Evolutionary conservation across 2,113 vertebrate species (phyloP).

Genomic region (Percopsis transmontana): DNA sequence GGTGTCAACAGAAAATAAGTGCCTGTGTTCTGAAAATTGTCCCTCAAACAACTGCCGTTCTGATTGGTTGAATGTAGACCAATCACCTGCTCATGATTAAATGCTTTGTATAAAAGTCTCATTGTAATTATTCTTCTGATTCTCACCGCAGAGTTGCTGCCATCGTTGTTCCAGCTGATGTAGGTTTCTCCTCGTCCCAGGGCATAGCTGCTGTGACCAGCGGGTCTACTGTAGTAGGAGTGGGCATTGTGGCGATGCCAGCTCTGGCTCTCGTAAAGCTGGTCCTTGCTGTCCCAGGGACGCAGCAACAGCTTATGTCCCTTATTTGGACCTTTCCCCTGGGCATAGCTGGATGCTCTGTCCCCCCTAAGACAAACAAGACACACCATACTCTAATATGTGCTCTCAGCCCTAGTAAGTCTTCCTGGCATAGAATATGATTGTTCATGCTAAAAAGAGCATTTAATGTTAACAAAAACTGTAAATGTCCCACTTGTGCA

Average conservation of each 20-base stretch:
- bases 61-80: too few relatives aligned
- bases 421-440: not conserved
- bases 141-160: constrained; percentile 73
- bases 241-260: constrained; percentile 76
- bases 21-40: too few relatives aligned
- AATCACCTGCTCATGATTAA: too few relatives aligned
- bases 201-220: constrained; percentile 71
- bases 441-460: not conserved
- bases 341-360: constrained; percentile 78
- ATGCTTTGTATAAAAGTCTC: too few relatives aligned
- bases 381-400: constrained; percentile 6
- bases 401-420: not conserved
- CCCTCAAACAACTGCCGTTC: too few relatives aligned
- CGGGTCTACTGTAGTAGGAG: constrained; percentile 73
- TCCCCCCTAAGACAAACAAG: constrained; percentile 62
- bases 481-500: too few relatives aligned
- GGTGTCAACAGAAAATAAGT: too few relatives aligned
- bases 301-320: constrained; percentile 77
- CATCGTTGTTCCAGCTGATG: constrained; percentile 68
- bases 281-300: constrained; percentile 83
- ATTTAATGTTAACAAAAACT: too few relatives aligned
- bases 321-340: constrained; percentile 78
- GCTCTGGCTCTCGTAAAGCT: constrained; percentile 80
- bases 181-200: constrained; percentile 70
- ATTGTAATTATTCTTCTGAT: not conserved